Evolutionary conservation across 2,797 vertebrate genomes (phyloP).

Genomic region (Hybognathus amarus): DNA sequence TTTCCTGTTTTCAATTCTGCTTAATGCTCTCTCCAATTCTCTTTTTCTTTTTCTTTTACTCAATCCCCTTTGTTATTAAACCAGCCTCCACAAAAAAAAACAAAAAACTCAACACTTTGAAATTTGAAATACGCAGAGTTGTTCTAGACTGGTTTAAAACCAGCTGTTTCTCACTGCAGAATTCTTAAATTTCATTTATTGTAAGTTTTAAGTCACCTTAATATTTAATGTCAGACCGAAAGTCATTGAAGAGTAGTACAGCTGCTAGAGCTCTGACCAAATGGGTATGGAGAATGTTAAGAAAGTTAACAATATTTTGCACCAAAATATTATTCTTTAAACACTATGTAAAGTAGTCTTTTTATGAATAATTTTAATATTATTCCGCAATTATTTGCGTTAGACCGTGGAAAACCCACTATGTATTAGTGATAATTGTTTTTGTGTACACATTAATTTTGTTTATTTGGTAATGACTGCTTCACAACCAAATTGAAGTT

Average conservation of each 20-base stretch:
- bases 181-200: background rate
- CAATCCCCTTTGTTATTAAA: slow-evolving; percentile 8
- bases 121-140: background rate
- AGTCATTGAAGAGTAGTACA: background rate
- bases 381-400: background rate
- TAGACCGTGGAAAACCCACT: background rate
- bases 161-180: background rate
- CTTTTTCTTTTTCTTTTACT: background rate
- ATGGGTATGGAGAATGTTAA: background rate
- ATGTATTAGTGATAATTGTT: background rate
- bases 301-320: background rate
- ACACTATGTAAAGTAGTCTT: background rate
- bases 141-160: background rate
- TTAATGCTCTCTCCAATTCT: slow-evolving; percentile 24
- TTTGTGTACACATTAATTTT: background rate
- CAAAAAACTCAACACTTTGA: background rate
- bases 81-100: background rate
- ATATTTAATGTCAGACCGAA: background rate
- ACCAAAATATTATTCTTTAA: background rate
- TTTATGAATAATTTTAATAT: background rate
- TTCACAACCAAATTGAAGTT: background rate
- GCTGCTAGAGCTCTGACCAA: background rate
- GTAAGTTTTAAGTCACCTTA: background rate
- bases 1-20: slow-evolving; percentile 61
- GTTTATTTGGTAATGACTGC: background rate